These are phyloP conservation scores for Pangasius djambal DNA, from an alignment of 2,797 vertebrate genomes.

Conservation along the genomic window DNA sequence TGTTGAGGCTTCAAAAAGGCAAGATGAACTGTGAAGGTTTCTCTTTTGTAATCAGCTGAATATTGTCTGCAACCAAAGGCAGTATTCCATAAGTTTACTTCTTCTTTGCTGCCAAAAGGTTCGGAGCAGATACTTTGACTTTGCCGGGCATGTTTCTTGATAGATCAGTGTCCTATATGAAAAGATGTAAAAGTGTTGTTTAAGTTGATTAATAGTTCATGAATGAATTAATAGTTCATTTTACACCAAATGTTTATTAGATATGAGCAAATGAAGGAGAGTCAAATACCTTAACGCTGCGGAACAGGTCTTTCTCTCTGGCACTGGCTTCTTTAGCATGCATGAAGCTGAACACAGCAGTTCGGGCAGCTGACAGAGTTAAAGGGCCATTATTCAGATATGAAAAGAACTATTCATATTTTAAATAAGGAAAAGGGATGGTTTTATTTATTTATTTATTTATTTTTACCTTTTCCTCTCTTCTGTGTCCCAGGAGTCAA, in stretches of 20 bases:
- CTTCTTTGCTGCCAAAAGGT: conserved; percentile 87
- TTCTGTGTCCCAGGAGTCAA: conserved; percentile 94
- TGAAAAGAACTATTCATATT: background rate
- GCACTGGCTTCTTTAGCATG: conserved; percentile 85
- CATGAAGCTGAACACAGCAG: conserved; percentile 91
- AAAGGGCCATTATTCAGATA: conserved; percentile 10
- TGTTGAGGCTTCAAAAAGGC: background rate
- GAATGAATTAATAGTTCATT: too few relatives aligned
- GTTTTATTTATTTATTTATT: background rate
- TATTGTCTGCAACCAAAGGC: background rate
- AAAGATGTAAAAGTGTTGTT: background rate
- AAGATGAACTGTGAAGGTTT: background rate
- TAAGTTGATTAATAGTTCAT: too few relatives aligned
- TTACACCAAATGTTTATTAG: background rate
- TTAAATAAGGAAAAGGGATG: background rate
- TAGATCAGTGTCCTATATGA: conserved; percentile 83
- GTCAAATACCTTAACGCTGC: conserved; percentile 90
- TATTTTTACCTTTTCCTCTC: conserved; percentile 92
- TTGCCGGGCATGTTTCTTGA: conserved; percentile 96
- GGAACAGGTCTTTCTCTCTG: conserved; percentile 93
- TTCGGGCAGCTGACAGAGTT: conserved; percentile 85
- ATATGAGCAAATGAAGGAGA: background rate
- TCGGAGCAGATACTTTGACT: conserved; percentile 96
- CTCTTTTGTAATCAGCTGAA: background rate
- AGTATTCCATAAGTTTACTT: conserved; percentile 71